Conservation (phyloP, 2,113 vertebrate species). For the Lophius piscatorius region DNA sequence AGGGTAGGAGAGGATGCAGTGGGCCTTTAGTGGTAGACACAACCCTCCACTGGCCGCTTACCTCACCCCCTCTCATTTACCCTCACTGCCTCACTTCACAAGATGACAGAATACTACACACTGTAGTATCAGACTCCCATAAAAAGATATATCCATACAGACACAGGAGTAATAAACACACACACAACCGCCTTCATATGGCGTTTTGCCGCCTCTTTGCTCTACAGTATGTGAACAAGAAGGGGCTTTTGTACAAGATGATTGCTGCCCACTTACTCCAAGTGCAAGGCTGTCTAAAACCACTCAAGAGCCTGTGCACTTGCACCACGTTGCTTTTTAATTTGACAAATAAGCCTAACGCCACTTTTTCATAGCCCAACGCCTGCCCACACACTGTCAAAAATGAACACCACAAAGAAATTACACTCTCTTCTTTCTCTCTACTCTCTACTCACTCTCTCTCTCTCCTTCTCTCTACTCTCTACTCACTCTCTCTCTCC, state of each 20-base stretch:
- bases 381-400: constrained; percentile 65
- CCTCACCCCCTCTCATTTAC: no score
- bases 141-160: no score
- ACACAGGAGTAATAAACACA: constrained; percentile 3
- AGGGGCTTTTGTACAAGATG: constrained; percentile 54
- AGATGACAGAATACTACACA: no score
- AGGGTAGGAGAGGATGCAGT: no score
- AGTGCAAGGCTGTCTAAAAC: constrained; percentile 55
- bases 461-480: constrained; percentile 10
- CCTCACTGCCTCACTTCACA: no score
- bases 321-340: constrained; percentile 60
- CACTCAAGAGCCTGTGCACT: constrained; percentile 61
- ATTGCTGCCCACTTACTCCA: constrained; percentile 59
- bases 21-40: no score
- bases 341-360: constrained; percentile 68
- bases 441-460: not conserved
- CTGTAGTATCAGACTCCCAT: no score
- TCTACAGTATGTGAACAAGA: constrained; percentile 28
- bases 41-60: no score
- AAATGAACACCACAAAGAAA: constrained; percentile 58
- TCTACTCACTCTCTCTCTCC: constrained; percentile 9
- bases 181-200: not conserved
- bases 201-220: constrained; percentile 11
- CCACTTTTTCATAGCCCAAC: constrained; percentile 55
- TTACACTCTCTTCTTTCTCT: constrained; percentile 33